Evolutionary conservation across 1,140 invertebrate genomes (phyloP).

Genomic region (Neodiprion lecontei): DNA sequence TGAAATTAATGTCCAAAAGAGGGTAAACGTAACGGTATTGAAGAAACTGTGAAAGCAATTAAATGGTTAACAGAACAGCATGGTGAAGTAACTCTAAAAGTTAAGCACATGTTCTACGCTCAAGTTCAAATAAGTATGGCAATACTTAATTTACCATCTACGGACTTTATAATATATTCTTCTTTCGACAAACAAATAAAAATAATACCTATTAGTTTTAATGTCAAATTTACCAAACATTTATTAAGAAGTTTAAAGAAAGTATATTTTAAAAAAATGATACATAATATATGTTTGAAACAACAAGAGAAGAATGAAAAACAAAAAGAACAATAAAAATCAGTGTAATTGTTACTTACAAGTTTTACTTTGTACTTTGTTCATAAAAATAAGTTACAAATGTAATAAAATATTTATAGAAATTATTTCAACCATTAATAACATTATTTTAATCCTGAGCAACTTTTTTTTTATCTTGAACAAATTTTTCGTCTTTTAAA

Average conservation of each 20-base stretch:
- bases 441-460: too few species aligned
- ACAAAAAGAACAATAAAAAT: constrained; percentile 6
- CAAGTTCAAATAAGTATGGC: constrained; percentile 23
- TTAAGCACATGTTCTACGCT: constrained; percentile 19
- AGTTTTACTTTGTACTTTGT: neutral
- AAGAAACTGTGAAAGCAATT: neutral
- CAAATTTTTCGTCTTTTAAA: neutral
- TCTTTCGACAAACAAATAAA: constrained; percentile 8
- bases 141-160: constrained; percentile 16
- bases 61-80: constrained; percentile 14
- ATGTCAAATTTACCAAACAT: constrained; percentile 9
- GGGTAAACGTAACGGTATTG: neutral
- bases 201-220: constrained; percentile 10
- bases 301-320: constrained; percentile 8
- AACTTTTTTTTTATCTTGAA: too few species aligned
- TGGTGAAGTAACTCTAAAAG: constrained; percentile 4
- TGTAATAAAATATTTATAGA: neutral
- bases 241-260: constrained; percentile 9
- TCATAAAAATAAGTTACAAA: constrained; percentile 12
- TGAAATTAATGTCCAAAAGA: constrained; percentile 4
- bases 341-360: constrained; percentile 12
- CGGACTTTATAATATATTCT: constrained; percentile 20
- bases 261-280: constrained; percentile 2
- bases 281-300: constrained; percentile 12
- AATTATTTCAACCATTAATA: neutral